These are phyloP conservation scores for Rhaphigaster nebulosa DNA, from an alignment of 2,888 invertebrate genomes.

Conservation along the genomic window DNA sequence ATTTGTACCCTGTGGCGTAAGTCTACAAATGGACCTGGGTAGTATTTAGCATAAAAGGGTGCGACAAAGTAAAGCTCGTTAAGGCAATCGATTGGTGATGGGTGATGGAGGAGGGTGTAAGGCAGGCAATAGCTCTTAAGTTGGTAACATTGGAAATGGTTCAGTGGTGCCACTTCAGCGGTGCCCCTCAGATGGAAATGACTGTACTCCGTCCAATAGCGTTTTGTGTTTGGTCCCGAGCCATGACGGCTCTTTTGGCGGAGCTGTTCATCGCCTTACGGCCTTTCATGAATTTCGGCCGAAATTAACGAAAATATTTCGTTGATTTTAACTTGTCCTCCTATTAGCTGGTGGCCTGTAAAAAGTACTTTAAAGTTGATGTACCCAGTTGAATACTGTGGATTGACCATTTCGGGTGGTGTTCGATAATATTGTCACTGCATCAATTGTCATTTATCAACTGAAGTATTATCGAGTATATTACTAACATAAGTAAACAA, in stretches of 20 bases:
- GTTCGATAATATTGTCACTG: too few relatives aligned
- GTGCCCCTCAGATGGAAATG: not conserved
- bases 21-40: slow-evolving; percentile 19
- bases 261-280: not conserved
- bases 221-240: not conserved
- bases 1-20: not conserved
- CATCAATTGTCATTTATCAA: too few relatives aligned
- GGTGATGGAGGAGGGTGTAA: slow-evolving; percentile 33
- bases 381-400: too few relatives aligned
- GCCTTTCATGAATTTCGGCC: not conserved
- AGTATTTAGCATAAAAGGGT: slow-evolving; percentile 32
- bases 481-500: too few relatives aligned
- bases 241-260: not conserved
- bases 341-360: not conserved
- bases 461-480: too few relatives aligned
- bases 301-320: not conserved
- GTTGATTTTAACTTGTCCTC: not conserved
- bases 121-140: slow-evolving; percentile 46
- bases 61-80: slow-evolving; percentile 2
- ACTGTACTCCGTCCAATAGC: not conserved
- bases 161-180: slow-evolving; percentile 34
- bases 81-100: slow-evolving; percentile 26
- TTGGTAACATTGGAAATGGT: slow-evolving; percentile 47
- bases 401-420: too few relatives aligned
- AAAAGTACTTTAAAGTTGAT: not conserved